A percentile compares a stretch with the other conserved stretches of the same genome.
These are phyloP conservation scores for Aplidium turbinatum DNA, from an alignment of 23 tunicate species.

Conservation along the genomic window DNA sequence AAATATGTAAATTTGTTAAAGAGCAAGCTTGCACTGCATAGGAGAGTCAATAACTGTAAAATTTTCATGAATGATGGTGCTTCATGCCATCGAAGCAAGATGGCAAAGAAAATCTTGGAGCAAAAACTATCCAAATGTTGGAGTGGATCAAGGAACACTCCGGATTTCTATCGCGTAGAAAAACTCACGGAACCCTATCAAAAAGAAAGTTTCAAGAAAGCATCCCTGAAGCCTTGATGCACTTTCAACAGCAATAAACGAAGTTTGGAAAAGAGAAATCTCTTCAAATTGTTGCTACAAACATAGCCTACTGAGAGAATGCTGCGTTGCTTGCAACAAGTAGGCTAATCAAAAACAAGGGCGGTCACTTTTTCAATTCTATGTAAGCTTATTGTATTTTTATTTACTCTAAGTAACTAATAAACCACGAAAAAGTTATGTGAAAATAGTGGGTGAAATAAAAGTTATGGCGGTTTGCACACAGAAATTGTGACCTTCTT, in stretches of 20 bases:
- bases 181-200: constrained; percentile 10
- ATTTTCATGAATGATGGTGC: constrained; percentile 28
- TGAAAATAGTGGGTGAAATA: no score
- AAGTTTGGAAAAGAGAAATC: constrained; percentile 32
- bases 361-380: no score
- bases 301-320: constrained; percentile 11
- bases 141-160: constrained; percentile 40
- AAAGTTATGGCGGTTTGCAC: no score
- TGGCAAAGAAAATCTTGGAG: constrained; percentile 34
- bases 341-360: constrained; percentile 27
- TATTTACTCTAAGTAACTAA: no score
- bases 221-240: constrained; percentile 23
- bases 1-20: constrained; percentile 20
- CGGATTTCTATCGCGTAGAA: constrained; percentile 29
- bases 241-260: constrained; percentile 29
- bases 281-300: constrained; percentile 22
- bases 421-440: no score
- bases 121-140: constrained; percentile 36
- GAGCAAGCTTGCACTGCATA: constrained; percentile 18
- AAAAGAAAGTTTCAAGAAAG: constrained; percentile 21
- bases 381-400: no score
- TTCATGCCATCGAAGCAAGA: constrained; percentile 40
- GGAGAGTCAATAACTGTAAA: constrained; percentile 10
- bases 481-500: no score
- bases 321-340: constrained; percentile 30